Evolutionary conservation across 2,113 vertebrate species (phyloP).

Genomic region (Acinonyx jubatus): DNA sequence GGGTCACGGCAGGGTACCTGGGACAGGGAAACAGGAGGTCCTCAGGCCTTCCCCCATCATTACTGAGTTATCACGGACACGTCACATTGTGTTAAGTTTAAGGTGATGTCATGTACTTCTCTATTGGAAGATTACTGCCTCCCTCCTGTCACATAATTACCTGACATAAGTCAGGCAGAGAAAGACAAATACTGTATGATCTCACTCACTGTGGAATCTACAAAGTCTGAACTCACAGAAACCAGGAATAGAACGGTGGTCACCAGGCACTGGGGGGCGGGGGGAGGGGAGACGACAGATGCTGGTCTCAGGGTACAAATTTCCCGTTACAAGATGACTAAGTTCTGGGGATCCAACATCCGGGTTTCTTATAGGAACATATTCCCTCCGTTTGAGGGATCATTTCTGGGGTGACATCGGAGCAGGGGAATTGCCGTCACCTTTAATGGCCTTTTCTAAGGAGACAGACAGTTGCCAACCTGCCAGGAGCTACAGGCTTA

Average conservation of each 20-base stretch:
- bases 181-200: not conserved
- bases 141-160: not conserved
- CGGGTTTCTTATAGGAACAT: accelerated
- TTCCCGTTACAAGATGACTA: not conserved
- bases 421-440: not conserved
- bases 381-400: no score
- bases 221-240: not conserved
- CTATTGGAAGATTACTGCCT: no score
- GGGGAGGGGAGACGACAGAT: not conserved
- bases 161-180: not conserved
- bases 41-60: not conserved
- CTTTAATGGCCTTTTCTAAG: not conserved
- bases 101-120: not conserved
- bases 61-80: not conserved
- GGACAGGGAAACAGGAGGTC: not conserved
- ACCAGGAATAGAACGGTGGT: not conserved
- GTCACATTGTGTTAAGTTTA: accelerated
- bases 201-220: not conserved
- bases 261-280: accelerated
- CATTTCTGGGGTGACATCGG: not conserved
- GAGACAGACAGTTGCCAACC: not conserved
- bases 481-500: not conserved
- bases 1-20: accelerated
- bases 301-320: not conserved
- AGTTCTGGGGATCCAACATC: not conserved